Conservation (phyloP, 2,113 vertebrate genomes). For the Bungarus multicinctus region DNA sequence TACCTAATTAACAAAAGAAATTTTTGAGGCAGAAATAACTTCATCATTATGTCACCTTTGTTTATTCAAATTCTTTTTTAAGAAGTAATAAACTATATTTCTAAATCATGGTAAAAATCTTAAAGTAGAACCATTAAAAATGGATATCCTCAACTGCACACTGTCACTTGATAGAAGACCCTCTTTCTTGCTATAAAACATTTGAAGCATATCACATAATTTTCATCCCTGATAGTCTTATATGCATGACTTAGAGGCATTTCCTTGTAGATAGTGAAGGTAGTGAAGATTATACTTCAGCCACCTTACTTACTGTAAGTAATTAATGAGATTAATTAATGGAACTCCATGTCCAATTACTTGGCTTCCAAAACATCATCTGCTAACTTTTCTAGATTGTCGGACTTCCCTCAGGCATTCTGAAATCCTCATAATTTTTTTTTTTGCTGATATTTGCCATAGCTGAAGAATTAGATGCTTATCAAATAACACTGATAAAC, state of each 20-base stretch:
- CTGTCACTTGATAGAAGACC: slow-evolving; percentile 7
- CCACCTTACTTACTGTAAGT: not conserved
- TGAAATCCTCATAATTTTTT: not conserved
- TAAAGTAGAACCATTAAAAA: not conserved
- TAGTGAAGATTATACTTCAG: not conserved
- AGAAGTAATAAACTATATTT: slow-evolving; percentile 31
- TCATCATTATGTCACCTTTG: slow-evolving; percentile 38
- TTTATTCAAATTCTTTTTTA: slow-evolving; percentile 53
- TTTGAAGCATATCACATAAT: not conserved
- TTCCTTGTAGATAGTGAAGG: not conserved
- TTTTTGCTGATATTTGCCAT: not conserved
- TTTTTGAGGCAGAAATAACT: slow-evolving; percentile 53
- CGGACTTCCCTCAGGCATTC: not conserved
- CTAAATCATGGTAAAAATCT: slow-evolving; percentile 14
- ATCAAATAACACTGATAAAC: not conserved
- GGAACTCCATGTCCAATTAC: not conserved
- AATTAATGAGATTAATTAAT: not conserved
- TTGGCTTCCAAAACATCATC: not conserved
- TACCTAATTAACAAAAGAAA: slow-evolving; percentile 55
- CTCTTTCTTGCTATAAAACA: not conserved
- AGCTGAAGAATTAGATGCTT: not conserved
- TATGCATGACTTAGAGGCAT: not conserved
- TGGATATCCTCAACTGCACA: not conserved
- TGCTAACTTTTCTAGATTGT: not conserved
- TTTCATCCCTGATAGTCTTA: too few relatives aligned